phyloP scores from a whole-genome alignment of 2,113 vertebrate genomes.

The Peromyscus leucopus region DNA sequence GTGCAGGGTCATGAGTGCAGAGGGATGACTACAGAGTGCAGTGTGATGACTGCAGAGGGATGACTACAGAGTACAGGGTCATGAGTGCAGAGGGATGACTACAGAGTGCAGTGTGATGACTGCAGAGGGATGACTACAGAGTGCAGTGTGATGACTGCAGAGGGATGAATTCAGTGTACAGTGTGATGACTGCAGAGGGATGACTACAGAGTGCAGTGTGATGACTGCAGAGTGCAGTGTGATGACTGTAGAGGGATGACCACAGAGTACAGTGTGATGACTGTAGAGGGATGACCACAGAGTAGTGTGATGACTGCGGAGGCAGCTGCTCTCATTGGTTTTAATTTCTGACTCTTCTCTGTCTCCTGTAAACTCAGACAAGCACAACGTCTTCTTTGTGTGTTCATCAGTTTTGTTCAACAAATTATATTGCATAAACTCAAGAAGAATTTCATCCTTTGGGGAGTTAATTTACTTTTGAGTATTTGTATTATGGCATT shows the following conservation, averaged over 20 bases:
- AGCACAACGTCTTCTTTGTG: background rate
- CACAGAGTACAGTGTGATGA: background rate
- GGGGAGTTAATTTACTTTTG: background rate
- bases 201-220: too few species aligned
- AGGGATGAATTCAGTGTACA: too few species aligned
- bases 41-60: background rate
- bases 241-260: background rate
- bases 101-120: too few species aligned
- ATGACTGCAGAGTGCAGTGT: too few species aligned
- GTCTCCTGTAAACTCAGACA: background rate
- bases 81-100: background rate
- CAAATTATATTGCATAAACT: background rate
- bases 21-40: too few species aligned
- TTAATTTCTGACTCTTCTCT: background rate
- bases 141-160: too few species aligned
- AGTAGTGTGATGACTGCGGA: too few species aligned
- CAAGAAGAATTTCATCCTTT: slow-evolving; percentile 20
- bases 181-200: too few species aligned
- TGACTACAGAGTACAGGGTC: background rate
- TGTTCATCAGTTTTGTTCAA: background rate
- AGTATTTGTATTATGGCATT: background rate
- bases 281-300: background rate
- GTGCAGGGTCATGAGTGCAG: too few species aligned
- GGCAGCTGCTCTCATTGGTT: background rate
- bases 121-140: too few species aligned